These are phyloP conservation scores for Scylla paramamosain DNA, from an alignment of 1,140 invertebrate genomes.

Conservation along the genomic window DNA sequence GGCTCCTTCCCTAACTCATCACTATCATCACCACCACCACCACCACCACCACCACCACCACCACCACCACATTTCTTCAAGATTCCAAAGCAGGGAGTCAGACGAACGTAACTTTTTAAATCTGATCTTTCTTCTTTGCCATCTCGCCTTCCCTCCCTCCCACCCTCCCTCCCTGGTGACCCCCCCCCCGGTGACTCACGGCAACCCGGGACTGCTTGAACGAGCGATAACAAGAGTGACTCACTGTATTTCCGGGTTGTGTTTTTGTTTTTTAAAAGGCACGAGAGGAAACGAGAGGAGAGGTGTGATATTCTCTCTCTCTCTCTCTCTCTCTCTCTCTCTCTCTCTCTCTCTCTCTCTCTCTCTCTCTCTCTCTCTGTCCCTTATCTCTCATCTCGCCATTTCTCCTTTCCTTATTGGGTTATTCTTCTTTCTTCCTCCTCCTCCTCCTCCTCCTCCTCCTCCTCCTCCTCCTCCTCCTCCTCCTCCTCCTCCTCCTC, in stretches of 20 bases:
- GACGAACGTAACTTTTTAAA: no score
- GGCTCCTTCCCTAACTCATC: background rate
- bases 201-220: no score
- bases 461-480: constrained; percentile 9
- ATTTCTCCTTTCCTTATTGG: background rate
- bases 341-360: constrained; percentile 20
- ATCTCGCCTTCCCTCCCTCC: background rate
- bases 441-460: background rate
- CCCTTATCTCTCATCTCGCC: background rate
- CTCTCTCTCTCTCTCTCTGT: constrained; percentile 1
- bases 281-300: no score
- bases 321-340: constrained; percentile 20
- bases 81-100: no score
- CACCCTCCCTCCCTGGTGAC: no score
- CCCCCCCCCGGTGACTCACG: no score
- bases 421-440: background rate
- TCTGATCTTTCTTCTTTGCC: background rate
- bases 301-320: background rate
- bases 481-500: background rate
- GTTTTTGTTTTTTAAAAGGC: no score
- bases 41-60: no score
- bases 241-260: no score
- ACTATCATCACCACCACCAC: background rate
- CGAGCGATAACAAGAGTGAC: no score
- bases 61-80: no score